Conservation (phyloP, 2,888 invertebrate species). For the Phyllotreta striolata region DNA sequence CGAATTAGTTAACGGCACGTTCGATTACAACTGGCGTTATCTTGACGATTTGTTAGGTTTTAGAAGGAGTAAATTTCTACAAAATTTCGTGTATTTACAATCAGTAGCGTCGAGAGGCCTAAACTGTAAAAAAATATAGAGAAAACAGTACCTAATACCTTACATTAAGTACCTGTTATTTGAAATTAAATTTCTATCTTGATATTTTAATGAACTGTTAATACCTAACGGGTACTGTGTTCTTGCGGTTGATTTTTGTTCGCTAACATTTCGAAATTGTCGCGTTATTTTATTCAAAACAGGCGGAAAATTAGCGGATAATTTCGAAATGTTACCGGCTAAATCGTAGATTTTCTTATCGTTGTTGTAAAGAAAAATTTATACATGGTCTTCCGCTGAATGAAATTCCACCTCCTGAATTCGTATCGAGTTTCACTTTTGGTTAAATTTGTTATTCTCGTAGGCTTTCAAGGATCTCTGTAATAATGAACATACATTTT, state of each 20-base stretch:
- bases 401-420: constrained; percentile 32
- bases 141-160: constrained; percentile 49
- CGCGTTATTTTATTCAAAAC: too few relatives aligned
- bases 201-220: constrained; percentile 23
- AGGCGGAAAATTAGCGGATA: constrained; percentile 10
- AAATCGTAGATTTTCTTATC: constrained; percentile 28
- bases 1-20: too few relatives aligned
- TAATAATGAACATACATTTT: constrained; percentile 54
- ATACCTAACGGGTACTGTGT: constrained; percentile 28
- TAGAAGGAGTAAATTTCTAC: constrained; percentile 24
- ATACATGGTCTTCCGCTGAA: constrained; percentile 43
- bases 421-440: constrained; percentile 24
- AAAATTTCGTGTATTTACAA: constrained; percentile 46
- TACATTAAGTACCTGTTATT: constrained; percentile 45
- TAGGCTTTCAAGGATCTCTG: constrained; percentile 61
- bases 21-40: not conserved
- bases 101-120: constrained; percentile 58
- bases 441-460: constrained; percentile 32
- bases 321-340: not conserved
- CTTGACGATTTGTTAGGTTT: constrained; percentile 22
- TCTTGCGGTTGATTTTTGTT: constrained; percentile 13
- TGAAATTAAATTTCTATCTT: constrained; percentile 32
- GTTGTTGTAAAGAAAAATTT: not conserved
- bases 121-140: constrained; percentile 48
- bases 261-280: too few relatives aligned